These are phyloP conservation scores for Leuciscus idus DNA, from an alignment of 2,113 vertebrate genomes.

Conservation along the genomic window DNA sequence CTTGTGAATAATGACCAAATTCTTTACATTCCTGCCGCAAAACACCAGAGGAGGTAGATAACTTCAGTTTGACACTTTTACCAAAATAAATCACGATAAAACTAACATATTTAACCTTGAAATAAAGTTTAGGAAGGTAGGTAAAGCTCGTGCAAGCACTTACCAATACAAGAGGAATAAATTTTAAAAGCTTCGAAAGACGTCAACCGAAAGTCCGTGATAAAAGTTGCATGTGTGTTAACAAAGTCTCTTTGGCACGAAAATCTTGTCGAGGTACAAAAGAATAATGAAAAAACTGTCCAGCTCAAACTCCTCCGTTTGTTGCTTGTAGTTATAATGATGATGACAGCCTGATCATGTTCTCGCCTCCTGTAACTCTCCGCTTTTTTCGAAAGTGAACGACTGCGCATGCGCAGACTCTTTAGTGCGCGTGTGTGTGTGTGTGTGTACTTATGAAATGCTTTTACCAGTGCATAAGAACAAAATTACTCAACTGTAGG, in stretches of 20 bases:
- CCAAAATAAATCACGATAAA: neutral
- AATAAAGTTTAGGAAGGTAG: neutral
- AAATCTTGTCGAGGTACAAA: neutral
- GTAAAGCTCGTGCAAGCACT: neutral
- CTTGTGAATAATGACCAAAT: conserved; percentile 1
- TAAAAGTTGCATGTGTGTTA: conserved; percentile 6
- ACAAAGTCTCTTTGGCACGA: neutral
- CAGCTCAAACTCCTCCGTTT: neutral
- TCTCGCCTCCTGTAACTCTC: conserved; percentile 17
- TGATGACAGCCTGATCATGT: conserved; percentile 2
- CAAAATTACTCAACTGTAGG: neutral
- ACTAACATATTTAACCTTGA: neutral
- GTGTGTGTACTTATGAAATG: neutral
- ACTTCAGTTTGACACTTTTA: neutral
- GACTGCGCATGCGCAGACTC: conserved; percentile 45
- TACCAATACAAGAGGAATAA: conserved; percentile 9
- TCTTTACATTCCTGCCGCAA: neutral
- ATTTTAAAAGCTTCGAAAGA: neutral
- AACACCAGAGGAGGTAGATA: neutral
- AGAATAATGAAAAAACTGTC: neutral
- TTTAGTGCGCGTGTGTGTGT: neutral
- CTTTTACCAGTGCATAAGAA: neutral
- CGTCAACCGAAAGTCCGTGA: neutral
- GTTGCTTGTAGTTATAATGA: neutral
- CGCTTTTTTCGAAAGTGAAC: conserved; percentile 52